Conservation (phyloP, 2,113 vertebrate genomes). For the Campylomormyrus tamandua region DNA sequence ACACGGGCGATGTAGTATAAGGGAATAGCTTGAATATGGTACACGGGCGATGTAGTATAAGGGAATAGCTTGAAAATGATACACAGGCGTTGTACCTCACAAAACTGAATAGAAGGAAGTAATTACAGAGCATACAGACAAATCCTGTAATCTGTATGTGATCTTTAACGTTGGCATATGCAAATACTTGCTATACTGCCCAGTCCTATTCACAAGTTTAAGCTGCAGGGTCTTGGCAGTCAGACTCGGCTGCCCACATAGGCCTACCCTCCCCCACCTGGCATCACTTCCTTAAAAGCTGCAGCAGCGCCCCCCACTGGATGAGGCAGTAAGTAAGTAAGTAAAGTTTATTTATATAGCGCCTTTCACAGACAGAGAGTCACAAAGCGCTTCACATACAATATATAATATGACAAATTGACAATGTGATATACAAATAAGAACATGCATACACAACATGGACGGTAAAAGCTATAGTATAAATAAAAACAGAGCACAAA, state of each 20-base stretch:
- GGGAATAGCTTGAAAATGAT: too few relatives aligned
- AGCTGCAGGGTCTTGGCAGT: not conserved
- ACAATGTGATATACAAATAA: too few relatives aligned
- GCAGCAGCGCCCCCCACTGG: not conserved
- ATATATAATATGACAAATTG: too few relatives aligned
- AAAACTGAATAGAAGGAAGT: not conserved
- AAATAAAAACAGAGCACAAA: too few relatives aligned
- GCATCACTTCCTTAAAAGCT: not conserved
- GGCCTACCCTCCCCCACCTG: not conserved
- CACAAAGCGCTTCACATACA: too few relatives aligned
- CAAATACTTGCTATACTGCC: not conserved
- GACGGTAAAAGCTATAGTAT: too few relatives aligned
- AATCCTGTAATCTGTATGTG: not conserved
- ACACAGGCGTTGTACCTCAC: not conserved
- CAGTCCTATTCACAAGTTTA: not conserved
- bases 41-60: too few relatives aligned
- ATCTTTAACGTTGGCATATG: not conserved
- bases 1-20: too few relatives aligned
- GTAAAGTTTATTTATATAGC: too few relatives aligned
- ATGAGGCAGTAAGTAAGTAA: not conserved
- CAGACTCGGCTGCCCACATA: not conserved
- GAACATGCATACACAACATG: too few relatives aligned
- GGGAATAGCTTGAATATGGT: too few relatives aligned
- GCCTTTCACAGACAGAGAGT: too few relatives aligned
- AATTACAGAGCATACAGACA: not conserved